Base-by-base conservation (phyloP, 1,140 invertebrate genomes). In the Adoxophyes honmai region DNA sequence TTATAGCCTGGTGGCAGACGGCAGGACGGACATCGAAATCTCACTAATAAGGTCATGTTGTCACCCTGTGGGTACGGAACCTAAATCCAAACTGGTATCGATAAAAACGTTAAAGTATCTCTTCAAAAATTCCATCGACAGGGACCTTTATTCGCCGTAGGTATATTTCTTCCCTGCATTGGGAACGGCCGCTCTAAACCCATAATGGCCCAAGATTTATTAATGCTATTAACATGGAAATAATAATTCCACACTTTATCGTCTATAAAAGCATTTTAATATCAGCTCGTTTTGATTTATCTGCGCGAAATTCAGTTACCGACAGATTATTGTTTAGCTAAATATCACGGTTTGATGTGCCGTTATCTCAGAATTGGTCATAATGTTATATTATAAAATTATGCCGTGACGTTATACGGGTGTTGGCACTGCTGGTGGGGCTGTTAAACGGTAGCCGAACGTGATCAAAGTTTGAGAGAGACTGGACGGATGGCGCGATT, bases 201-300 rank as follows among this genome's bases (percentile, higher is more conserved):
- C 18, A 44, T 44, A 44, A 44, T 44, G n/a, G 62, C 65, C 57
- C 59, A 18, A 59, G 67, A 83, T 81, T 83, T 83, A 83, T 83
- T 57, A 73, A 55, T 18, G 66, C 76, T 66, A 79, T 81, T 76
- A 81, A 83, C 80, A 74, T 75, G 70, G 65, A 78, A 83, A 83
- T 80, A 75, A 79, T 82, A 81, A 81, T 83, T 83, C 65, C 67
- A 68, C 59, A 78, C 70, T 82, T 83, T 83, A 83, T 78, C 73
- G 76, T 60, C 80, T 73, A 79, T 83, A 81, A 81, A 80, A 75
- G 67, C 59, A 70, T 76, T 75, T 78, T 81, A 73, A 81, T 78
- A 76, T 78, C 70, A 56, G 63, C 60, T 62, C 69, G 73, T 73
- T 28, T 75, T 76, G 73, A 76, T 79, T 74, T 78, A 82, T 83